Percentiles rank a stretch among this genome's conserved stretches.
These are phyloP conservation scores for Nebria ingens DNA, from an alignment of 1,140 invertebrate species.

Conservation along the genomic window DNA sequence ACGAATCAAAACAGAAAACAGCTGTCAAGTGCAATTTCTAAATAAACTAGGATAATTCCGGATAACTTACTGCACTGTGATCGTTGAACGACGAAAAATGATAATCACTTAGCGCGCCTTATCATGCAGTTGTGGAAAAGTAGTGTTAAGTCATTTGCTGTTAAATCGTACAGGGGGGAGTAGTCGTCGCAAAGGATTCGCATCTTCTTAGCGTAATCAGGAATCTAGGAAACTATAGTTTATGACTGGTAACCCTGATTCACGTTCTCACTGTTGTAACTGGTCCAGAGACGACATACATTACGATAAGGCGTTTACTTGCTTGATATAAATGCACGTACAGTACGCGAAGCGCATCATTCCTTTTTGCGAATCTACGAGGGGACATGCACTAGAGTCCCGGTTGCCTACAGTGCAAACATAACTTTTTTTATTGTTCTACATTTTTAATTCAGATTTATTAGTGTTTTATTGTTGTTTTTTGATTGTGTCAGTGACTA, in stretches of 20 bases:
- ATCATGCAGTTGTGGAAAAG: too few relatives aligned
- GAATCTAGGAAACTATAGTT: slow-evolving; percentile 4
- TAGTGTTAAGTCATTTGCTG: not conserved
- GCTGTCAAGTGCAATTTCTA: not conserved
- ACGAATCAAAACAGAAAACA: not conserved
- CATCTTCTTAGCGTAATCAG: slow-evolving; percentile 1
- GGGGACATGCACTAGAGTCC: not conserved
- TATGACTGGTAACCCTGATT: slow-evolving; percentile 3
- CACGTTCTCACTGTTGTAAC: not conserved
- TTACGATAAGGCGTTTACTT: slow-evolving; percentile 4
- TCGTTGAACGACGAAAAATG: not conserved
- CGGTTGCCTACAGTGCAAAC: not conserved
- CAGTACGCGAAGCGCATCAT: slow-evolving; percentile 7
- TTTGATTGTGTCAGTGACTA: slow-evolving; percentile 14
- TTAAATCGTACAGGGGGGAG: not conserved
- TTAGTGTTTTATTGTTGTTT: slow-evolving; percentile 11
- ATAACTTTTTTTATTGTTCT: too few relatives aligned
- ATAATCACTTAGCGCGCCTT: not conserved
- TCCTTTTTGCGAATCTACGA: not conserved
- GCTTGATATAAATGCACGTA: slow-evolving; percentile 1
- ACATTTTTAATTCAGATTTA: slow-evolving; percentile 14
- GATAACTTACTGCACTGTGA: not conserved
- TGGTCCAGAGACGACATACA: slow-evolving; percentile 7
- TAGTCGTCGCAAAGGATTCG: not conserved
- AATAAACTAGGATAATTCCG: slow-evolving; percentile 1